Evolutionary conservation across 1,140 invertebrate genomes (phyloP), one percentile per base, ranked within the genome.

Genomic region (Drosophila dunni): DNA sequence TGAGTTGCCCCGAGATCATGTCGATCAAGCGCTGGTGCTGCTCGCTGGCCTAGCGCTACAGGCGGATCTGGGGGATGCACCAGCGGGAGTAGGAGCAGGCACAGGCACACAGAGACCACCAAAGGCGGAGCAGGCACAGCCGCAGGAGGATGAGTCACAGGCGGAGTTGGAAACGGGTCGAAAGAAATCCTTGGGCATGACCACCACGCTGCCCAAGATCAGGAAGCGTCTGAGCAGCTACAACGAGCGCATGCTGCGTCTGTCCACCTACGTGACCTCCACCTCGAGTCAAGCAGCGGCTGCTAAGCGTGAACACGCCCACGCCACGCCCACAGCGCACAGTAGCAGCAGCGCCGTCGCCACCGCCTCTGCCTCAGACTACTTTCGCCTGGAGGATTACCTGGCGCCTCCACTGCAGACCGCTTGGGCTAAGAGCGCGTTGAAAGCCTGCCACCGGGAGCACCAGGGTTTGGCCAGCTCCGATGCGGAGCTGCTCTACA

Each of bases 11-110:
- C 93, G 95, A 72, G 94, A 95, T 91, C 93, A 94, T 91, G 91
- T 93, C 78, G 94, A 97, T 90, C 95, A 96, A 92, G 94, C 95
- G 17, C 94, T 97, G 81, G 95, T 98, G 81, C 94, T 96, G 46
- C 93, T 98, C 78, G 97, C 97, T 46, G 96, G 96, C 1, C 94
- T 97, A 79, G 97, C 97, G 50, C 94, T 99, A 45, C 98, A 99
- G 93, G 97, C 97, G 13, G 97, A 99, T 93, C 94, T 96, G 86
- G 98, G 97, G 0, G 97, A 98, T 93, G 94, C 83, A 78, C 93
- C 77, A 92, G 93, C 60, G 6, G 44, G 38, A 42, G 13, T 63
- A 42, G 7, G 46, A 54, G 44, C 53, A 56, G 17, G 38, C 15
- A 45, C n/a, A 20, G 17, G 36, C 46, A 42, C 24, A 54, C 9